These are phyloP conservation scores for Caenorhabditis panamensis DNA, from an alignment of 2,888 invertebrate species.

Conservation along the genomic window DNA sequence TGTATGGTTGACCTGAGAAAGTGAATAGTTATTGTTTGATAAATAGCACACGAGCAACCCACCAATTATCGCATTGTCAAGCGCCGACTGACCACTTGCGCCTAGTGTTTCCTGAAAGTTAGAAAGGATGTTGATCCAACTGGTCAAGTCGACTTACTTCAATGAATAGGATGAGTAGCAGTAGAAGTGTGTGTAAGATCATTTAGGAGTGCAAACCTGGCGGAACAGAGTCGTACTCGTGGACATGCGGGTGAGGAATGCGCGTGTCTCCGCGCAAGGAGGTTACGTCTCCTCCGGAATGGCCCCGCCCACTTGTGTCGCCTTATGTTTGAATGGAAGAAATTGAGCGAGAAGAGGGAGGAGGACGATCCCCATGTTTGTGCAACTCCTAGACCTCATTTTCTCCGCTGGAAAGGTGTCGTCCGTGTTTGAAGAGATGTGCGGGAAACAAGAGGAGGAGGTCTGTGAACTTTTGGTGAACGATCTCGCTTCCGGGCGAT, in stretches of 20 bases:
- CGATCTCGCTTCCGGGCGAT: slow-evolving; percentile 6
- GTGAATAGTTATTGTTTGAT: neutral
- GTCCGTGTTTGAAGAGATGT: slow-evolving; percentile 4
- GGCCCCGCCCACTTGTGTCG: slow-evolving; percentile 46
- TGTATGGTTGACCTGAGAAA: slow-evolving; percentile 61
- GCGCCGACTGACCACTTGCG: slow-evolving; percentile 29
- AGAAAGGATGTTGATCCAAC: neutral
- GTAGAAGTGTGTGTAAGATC: slow-evolving; percentile 25
- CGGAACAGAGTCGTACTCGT: slow-evolving; percentile 27
- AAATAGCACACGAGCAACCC: neutral
- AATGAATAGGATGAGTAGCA: slow-evolving; percentile 7
- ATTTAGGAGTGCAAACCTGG: slow-evolving; percentile 48
- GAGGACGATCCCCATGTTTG: slow-evolving; percentile 35
- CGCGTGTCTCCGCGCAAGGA: slow-evolving; percentile 21
- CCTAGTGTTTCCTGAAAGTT: slow-evolving; percentile 22
- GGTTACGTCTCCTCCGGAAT: slow-evolving; percentile 32
- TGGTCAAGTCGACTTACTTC: slow-evolving; percentile 8
- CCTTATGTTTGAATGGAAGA: slow-evolving; percentile 36
- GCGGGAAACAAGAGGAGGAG: neutral
- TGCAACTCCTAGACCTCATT: slow-evolving; percentile 58
- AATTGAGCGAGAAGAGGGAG: slow-evolving; percentile 10
- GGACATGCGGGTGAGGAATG: slow-evolving; percentile 39
- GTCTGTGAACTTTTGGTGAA: slow-evolving; percentile 2
- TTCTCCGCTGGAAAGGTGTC: slow-evolving; percentile 4
- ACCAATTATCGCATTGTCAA: slow-evolving; percentile 60